Evolutionary conservation across 2,113 vertebrate genomes (phyloP), one percentile per base, ranked within the genome.

Genomic region (Phylloscopus trochiloides): DNA sequence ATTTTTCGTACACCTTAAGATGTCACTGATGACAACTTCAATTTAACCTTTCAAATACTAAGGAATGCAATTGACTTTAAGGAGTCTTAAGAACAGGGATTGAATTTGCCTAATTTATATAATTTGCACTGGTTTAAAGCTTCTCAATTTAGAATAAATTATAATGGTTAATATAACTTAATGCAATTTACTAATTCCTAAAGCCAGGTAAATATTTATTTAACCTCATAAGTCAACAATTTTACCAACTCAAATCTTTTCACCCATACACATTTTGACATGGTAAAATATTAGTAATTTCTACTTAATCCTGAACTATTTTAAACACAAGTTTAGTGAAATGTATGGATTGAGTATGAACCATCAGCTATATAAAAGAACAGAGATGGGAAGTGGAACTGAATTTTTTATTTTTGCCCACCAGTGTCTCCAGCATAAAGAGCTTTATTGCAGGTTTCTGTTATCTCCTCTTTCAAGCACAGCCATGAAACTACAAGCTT

Each of bases 181-280:
- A 20, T 66, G 18, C 68, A 65, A 32, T 45, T 86, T 48, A 61
- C 63, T 68, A 50, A 52, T 93, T 77, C 66, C 63, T 93, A 52
- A 86, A 88, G 31, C 48, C 68, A 74, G 72, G 43, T 73, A 66
- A 74, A 67, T 18, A 78, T 38, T 51, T 61, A 54, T 78, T 95
- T 89, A 67, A 83, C 58, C 17, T 91, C 75, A 76, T 42, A 89
- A 83, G 31, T 88, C 79, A 86, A 72, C 59, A 71, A 32, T 89
- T 94, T 93, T 86, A 95, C 88, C 92, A 24, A 48, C 78, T 92
- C 73, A 85, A 74, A 20, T 67, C 59, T 92, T 58, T 73, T 88
- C 28, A 78, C 38, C 59, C 45, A 29, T 94, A 86, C 90, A 86
- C 36, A 61, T 92, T 90, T 95, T 71, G 57, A 43, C 62, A 79